A percentile compares a stretch with the other conserved stretches of the same genome.
Evolutionary conservation across 2,888 invertebrate genomes (phyloP).

Genomic region (Hydrotaea cyrtoneurina): DNA sequence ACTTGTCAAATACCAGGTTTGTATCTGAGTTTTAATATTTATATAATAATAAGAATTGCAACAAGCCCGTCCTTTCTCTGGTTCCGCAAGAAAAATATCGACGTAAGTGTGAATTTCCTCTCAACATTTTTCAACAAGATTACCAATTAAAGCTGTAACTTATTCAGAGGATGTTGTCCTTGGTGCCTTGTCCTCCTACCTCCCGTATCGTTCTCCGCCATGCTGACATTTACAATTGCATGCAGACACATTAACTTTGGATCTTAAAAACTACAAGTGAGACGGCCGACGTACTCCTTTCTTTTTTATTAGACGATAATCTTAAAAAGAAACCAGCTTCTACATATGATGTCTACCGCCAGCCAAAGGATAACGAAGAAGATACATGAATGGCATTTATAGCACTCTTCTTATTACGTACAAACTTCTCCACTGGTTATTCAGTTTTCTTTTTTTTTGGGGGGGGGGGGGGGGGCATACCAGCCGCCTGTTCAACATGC

Average conservation of each 20-base stretch:
- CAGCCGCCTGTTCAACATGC: neutral
- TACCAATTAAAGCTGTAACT: neutral
- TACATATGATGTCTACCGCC: conserved; percentile 41
- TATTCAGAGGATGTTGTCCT: neutral
- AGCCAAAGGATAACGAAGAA: conserved; percentile 28
- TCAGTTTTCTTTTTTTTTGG: neutral
- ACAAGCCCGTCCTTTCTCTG: no score
- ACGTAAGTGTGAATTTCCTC: neutral
- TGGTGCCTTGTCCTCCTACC: neutral
- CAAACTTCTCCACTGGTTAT: neutral
- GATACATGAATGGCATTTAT: conserved; percentile 53
- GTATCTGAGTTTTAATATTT: no score
- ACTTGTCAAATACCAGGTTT: no score
- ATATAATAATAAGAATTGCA: no score
- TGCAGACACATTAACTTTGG: conserved; percentile 64
- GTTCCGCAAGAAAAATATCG: no score
- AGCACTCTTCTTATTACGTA: conserved; percentile 3
- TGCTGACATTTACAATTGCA: conserved; percentile 41
- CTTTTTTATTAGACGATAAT: conserved; percentile 25
- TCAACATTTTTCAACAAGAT: neutral
- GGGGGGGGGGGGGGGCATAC: neutral
- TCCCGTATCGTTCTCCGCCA: neutral
- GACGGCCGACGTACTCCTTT: neutral
- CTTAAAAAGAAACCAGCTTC: conserved; percentile 24
- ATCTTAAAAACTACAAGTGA: conserved; percentile 49